Evolutionary conservation across 1,140 invertebrate species (phyloP), one percentile per base, ranked within the genome.

Genomic region (Drosophila persimilis): DNA sequence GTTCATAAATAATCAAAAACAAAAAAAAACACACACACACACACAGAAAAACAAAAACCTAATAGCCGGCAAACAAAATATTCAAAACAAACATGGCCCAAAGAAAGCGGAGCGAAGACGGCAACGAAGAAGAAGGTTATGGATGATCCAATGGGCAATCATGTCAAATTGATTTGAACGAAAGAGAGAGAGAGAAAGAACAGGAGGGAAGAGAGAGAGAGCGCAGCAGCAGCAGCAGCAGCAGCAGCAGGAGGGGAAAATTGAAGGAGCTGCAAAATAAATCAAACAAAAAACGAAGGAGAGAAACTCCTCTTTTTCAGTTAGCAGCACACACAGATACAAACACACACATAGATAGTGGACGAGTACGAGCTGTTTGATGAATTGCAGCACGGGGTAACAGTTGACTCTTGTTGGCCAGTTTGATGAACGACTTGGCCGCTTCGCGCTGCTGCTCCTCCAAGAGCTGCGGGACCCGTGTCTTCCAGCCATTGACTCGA

Each of bases 241-340:
- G n/a, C 63, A 64, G 8, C 7, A 31, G 29, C 29, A 64, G 11
- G 20, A 20, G 45, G 61, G 47, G 43, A 80, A 76, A 80, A 81
- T 61, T 81, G 79, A 77, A 81, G 73, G 71, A 83, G 79, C 80
- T 84, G 80, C 70, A 79, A 66, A 83, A 83, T 83, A 83, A 83
- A 84, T 83, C 80, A 83, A 83, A 84, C 75, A 83, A 81, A 26
- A 66, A 66, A 53, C 52, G 45, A 74, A 48, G n/a, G 26, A 29
- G 51, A 46, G 41, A 45, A 46, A 61, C 35, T 39, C 35, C 35
- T 39, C 35, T 39, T 13, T 11, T 11, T 39, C 35, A 39, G 11
- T 3, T 11, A 48, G 20, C 24, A 56, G 15, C 11, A 48, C 47
- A 26, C 17, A 17, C 45, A 20, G 20, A 20, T 20, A 63, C 61